phyloP scores from a whole-genome alignment of 1,140 invertebrate genomes.

The Archivesica marissinica region DNA sequence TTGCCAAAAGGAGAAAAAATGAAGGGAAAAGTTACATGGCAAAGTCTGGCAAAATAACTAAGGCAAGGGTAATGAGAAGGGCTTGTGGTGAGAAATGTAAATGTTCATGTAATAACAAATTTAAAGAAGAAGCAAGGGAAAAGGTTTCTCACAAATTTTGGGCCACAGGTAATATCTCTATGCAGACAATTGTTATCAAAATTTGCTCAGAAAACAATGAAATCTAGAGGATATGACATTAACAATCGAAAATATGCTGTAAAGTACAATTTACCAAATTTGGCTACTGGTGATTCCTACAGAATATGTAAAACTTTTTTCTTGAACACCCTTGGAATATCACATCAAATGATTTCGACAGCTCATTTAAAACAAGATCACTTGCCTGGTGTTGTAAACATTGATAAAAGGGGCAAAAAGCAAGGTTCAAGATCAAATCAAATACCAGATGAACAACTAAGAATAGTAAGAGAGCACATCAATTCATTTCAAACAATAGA shows the following conservation, averaged over 20 bases:
- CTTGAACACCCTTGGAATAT: background rate
- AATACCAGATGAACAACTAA: background rate
- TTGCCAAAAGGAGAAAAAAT: background rate
- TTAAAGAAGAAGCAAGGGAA: background rate
- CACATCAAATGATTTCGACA: background rate
- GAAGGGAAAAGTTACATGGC: background rate
- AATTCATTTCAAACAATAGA: background rate
- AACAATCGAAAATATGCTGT: background rate
- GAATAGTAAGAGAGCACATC: constrained; percentile 14
- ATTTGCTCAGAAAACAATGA: background rate
- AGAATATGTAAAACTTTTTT: background rate
- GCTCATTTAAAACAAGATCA: background rate
- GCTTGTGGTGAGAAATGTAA: too few species aligned
- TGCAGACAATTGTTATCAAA: background rate
- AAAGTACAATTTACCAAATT: background rate
- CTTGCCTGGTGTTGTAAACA: background rate
- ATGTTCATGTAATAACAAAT: background rate
- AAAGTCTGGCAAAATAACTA: too few species aligned
- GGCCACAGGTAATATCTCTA: background rate
- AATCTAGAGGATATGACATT: background rate
- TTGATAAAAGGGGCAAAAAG: background rate
- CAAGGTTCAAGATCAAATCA: background rate
- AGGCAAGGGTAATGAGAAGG: too few species aligned
- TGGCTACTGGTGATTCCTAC: background rate
- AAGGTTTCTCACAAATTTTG: constrained; percentile 24